These are phyloP conservation scores for Monoplex corrugatus DNA, from an alignment of 2,888 invertebrate genomes.

Conservation along the genomic window DNA sequence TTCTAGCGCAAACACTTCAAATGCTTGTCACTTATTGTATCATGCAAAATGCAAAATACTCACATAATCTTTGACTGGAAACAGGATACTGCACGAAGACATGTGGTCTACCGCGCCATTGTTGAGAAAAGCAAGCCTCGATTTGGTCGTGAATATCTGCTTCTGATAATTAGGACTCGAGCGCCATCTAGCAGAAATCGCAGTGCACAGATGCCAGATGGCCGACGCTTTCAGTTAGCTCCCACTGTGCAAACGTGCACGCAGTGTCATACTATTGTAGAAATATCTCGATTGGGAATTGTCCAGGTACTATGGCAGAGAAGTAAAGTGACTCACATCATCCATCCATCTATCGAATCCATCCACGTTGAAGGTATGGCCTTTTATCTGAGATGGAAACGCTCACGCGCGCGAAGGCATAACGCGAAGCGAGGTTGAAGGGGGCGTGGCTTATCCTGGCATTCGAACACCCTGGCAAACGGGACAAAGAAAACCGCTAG, in stretches of 20 bases:
- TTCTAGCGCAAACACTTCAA: not conserved
- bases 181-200: conserved; percentile 66
- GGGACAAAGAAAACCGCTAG: conserved; percentile 27
- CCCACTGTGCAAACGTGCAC: not conserved
- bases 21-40: not conserved
- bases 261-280: not conserved
- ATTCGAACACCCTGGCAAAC: conserved; percentile 3
- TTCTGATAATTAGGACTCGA: conserved; percentile 71
- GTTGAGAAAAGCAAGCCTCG: conserved; percentile 74
- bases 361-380: conserved; percentile 22
- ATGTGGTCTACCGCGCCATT: conserved; percentile 77
- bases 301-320: conserved; percentile 4
- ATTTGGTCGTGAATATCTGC: conserved; percentile 72
- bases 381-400: not conserved
- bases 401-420: not conserved
- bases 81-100: conserved; percentile 61
- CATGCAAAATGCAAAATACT: not conserved
- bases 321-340: conserved; percentile 49
- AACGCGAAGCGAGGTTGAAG: not conserved
- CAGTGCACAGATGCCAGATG: conserved; percentile 45
- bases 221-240: conserved; percentile 25
- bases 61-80: conserved; percentile 27
- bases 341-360: conserved; percentile 51
- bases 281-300: conserved; percentile 11
- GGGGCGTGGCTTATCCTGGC: conserved; percentile 27